A percentile compares a stretch with the other conserved stretches of the same genome.
phyloP scores from a whole-genome alignment of 2,888 invertebrate genomes.

The Xanthostigma xanthostigma region DNA sequence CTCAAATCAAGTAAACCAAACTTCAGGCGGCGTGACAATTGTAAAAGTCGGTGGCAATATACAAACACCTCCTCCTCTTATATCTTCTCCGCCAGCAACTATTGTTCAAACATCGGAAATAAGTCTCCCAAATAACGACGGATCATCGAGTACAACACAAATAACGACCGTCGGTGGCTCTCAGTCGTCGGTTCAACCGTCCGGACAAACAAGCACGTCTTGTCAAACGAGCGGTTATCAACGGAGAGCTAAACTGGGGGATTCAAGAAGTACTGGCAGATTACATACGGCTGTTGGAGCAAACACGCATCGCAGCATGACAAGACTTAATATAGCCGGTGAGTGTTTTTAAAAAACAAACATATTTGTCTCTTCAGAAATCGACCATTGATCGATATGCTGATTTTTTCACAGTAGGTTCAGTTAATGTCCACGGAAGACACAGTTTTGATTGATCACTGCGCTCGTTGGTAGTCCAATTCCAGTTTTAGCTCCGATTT shows the following conservation, averaged over 20 bases:
- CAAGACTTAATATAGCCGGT: conserved; percentile 58
- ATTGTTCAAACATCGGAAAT: conserved; percentile 12
- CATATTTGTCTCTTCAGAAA: not conserved
- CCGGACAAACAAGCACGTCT: not conserved
- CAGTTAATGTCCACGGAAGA: no score
- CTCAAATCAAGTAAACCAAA: conserved; percentile 49
- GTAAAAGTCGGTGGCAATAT: conserved; percentile 50
- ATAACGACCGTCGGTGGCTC: conserved; percentile 15
- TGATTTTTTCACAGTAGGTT: no score
- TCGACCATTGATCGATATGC: no score
- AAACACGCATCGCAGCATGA: conserved; percentile 65
- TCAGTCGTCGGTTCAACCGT: conserved; percentile 1
- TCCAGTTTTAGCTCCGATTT: no score
- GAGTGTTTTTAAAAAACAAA: conserved; percentile 3
- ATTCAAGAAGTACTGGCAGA: conserved; percentile 60
- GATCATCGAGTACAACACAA: conserved; percentile 3
- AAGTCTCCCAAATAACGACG: conserved; percentile 7
- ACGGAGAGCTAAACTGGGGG: conserved; percentile 49
- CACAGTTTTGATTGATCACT: no score
- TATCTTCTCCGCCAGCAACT: conserved; percentile 14
- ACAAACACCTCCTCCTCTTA: conserved; percentile 9
- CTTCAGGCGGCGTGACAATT: conserved; percentile 62
- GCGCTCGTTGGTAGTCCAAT: no score
- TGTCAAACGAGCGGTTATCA: conserved; percentile 34
- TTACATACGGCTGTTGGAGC: conserved; percentile 54